phyloP scores from a whole-genome alignment of 2,888 invertebrate genomes.

The Heliconius ethilla region DNA sequence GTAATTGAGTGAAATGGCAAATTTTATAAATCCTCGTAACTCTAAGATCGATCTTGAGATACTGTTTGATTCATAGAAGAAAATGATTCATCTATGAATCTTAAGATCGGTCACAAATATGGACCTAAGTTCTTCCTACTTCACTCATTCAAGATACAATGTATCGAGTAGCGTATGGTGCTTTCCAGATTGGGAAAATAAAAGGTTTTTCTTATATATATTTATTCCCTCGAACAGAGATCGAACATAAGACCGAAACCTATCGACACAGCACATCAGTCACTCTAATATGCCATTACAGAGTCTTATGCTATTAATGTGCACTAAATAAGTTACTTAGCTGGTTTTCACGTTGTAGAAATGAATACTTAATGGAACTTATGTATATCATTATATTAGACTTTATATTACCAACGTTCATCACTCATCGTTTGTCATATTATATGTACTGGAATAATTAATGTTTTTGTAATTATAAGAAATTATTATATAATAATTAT shows the following conservation, averaged over 20 bases:
- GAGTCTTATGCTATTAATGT: conserved; percentile 3
- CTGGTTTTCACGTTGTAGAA: conserved; percentile 23
- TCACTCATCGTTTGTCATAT: conserved; percentile 26
- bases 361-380: conserved; percentile 25
- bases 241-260: neutral
- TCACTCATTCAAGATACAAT: too few relatives aligned
- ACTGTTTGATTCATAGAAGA: too few relatives aligned
- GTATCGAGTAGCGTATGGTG: too few relatives aligned
- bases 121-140: too few relatives aligned
- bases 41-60: too few relatives aligned
- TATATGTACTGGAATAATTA: neutral
- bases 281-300: neutral
- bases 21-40: too few relatives aligned
- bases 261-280: too few relatives aligned
- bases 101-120: too few relatives aligned
- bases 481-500: too few relatives aligned
- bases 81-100: too few relatives aligned
- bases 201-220: neutral
- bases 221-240: neutral
- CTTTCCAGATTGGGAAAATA: too few relatives aligned
- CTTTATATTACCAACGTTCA: conserved; percentile 8
- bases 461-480: conserved; percentile 5
- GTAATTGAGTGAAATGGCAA: too few relatives aligned
- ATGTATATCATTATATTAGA: conserved; percentile 19
- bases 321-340: conserved; percentile 11